These are phyloP conservation scores for Smutsia temminckii DNA, from an alignment of 2,797 vertebrate species.

Conservation along the genomic window DNA sequence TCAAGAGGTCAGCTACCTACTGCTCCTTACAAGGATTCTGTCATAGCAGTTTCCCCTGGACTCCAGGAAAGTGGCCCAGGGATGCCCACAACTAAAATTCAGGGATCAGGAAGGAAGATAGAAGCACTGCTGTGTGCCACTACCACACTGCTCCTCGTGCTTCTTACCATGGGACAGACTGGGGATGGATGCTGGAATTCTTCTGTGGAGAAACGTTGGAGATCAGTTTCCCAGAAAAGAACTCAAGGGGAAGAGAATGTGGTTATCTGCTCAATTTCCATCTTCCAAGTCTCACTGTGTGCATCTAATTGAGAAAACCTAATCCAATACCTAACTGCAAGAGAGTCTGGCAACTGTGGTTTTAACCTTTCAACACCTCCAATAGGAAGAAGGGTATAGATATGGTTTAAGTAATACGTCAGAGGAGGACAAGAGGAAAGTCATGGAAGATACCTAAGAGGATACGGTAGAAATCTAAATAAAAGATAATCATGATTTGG, in stretches of 20 bases:
- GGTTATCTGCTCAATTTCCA: neutral
- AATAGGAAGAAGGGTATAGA: neutral
- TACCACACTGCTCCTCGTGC: neutral
- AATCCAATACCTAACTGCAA: neutral
- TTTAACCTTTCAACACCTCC: neutral
- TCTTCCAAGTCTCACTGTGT: neutral
- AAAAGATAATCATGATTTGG: neutral
- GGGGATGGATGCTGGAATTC: neutral
- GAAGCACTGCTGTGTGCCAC: neutral
- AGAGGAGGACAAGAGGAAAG: neutral
- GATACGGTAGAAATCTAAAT: neutral
- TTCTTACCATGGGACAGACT: neutral
- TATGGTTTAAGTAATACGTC: neutral
- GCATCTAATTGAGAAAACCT: neutral
- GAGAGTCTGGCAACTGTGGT: neutral
- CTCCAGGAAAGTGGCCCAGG: neutral
- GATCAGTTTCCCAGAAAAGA: neutral
- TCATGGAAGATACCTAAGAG: neutral
- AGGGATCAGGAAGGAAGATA: neutral
- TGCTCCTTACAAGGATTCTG: neutral
- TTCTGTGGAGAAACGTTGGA: neutral
- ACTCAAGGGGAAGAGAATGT: neutral
- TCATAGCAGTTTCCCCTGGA: neutral
- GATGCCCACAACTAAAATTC: neutral
- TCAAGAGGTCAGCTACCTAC: neutral